Conservation (phyloP, 2,113 vertebrate species). For the Tupaia tana region DNA sequence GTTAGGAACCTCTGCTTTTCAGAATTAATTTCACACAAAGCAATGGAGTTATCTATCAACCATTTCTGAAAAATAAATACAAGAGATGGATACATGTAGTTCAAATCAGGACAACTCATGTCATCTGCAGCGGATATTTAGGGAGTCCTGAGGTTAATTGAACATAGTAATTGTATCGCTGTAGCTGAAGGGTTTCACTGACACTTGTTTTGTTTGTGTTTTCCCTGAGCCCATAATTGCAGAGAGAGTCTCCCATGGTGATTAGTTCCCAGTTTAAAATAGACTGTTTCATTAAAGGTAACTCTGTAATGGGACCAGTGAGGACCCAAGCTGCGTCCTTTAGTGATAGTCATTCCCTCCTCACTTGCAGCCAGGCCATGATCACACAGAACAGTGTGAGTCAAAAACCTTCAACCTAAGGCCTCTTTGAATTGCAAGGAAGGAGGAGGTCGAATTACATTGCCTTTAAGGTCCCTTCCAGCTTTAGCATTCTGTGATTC, state of each 20-base stretch:
- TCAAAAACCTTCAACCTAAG: not conserved
- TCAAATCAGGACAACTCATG: slow-evolving; percentile 53
- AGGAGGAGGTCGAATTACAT: slow-evolving; percentile 30
- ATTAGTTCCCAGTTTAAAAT: slow-evolving; percentile 69
- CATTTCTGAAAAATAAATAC: slow-evolving; percentile 70
- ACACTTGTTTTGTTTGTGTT: slow-evolving; percentile 69
- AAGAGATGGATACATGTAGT: slow-evolving; percentile 47
- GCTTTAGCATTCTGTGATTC: slow-evolving; percentile 55
- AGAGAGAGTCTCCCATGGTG: slow-evolving; percentile 62
- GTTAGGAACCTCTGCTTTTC: slow-evolving; percentile 61
- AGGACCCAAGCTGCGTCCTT: slow-evolving; percentile 57
- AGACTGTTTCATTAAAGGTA: slow-evolving; percentile 70
- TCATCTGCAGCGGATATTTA: slow-evolving; percentile 46
- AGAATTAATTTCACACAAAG: slow-evolving; percentile 67
- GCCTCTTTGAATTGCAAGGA: slow-evolving; percentile 46
- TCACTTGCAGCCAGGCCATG: slow-evolving; percentile 18
- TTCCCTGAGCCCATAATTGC: slow-evolving; percentile 62
- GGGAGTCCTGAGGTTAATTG: slow-evolving; percentile 60
- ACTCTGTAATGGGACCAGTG: slow-evolving; percentile 56
- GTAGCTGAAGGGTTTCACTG: slow-evolving; percentile 58
- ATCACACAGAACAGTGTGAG: not conserved
- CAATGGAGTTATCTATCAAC: slow-evolving; percentile 32
- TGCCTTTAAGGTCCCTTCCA: slow-evolving; percentile 47
- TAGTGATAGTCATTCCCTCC: slow-evolving; percentile 15
- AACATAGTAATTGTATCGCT: slow-evolving; percentile 54